Evolutionary conservation across 2,888 invertebrate species (phyloP).

Genomic region (Rhamphomyia laevipes): DNA sequence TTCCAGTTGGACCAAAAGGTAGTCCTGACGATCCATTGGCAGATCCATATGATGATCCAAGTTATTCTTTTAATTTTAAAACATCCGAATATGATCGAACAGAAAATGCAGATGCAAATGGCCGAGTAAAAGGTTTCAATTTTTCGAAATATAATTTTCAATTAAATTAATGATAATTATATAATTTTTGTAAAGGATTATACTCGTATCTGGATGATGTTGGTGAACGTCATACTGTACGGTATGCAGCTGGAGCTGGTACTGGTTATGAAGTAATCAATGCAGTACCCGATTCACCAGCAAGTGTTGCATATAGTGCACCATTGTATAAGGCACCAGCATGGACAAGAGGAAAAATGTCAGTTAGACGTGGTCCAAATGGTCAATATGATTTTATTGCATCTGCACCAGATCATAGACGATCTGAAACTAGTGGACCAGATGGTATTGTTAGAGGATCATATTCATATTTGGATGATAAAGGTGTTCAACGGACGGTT

Average conservation of each 20-base stretch:
- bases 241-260: slow-evolving; percentile 62
- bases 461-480: slow-evolving; percentile 66
- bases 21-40: slow-evolving; percentile 59
- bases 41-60: slow-evolving; percentile 67
- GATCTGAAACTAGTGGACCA: slow-evolving; percentile 61
- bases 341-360: slow-evolving; percentile 54
- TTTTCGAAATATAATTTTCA: not conserved
- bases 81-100: slow-evolving; percentile 55
- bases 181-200: slow-evolving; percentile 41
- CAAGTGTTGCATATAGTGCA: slow-evolving; percentile 50
- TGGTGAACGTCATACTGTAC: slow-evolving; percentile 62
- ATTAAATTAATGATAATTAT: not conserved
- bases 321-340: slow-evolving; percentile 51
- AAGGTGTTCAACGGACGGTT: slow-evolving; percentile 63
- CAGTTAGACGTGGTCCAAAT: slow-evolving; percentile 58
- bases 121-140: slow-evolving; percentile 45
- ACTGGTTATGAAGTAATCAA: slow-evolving; percentile 68
- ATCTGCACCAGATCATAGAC: slow-evolving; percentile 62
- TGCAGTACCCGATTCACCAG: slow-evolving; percentile 51
- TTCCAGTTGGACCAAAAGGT: slow-evolving; percentile 51
- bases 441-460: slow-evolving; percentile 62
- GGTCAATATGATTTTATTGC: slow-evolving; percentile 67
- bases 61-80: slow-evolving; percentile 56
- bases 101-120: slow-evolving; percentile 51
- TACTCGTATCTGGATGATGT: slow-evolving; percentile 65